Conservation (phyloP, 1,140 invertebrate genomes). For the Radopholus similis region DNA sequence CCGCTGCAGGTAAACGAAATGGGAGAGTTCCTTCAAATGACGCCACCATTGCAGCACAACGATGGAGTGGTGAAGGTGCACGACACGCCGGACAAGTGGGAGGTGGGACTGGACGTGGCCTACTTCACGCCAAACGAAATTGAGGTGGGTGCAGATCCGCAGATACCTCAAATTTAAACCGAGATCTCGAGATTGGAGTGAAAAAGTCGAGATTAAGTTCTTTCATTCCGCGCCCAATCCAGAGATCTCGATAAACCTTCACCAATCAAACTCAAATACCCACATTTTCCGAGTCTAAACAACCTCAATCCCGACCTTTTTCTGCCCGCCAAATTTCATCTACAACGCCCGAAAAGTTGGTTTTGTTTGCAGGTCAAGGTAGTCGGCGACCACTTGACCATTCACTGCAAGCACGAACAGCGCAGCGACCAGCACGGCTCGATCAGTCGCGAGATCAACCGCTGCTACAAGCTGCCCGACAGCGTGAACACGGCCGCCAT, state of each 20-base stretch:
- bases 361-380: slow-evolving; percentile 60
- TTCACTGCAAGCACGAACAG: slow-evolving; percentile 56
- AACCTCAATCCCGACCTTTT: too few species aligned
- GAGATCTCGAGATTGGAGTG: neutral
- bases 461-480: slow-evolving; percentile 45
- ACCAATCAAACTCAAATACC: too few species aligned
- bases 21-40: neutral
- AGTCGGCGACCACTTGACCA: slow-evolving; percentile 45
- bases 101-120: slow-evolving; percentile 56
- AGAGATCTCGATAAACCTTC: too few species aligned
- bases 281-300: too few species aligned
- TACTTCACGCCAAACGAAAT: slow-evolving; percentile 58
- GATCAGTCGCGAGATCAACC: slow-evolving; percentile 54
- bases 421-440: slow-evolving; percentile 54
- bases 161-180: neutral
- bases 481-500: slow-evolving; percentile 19
- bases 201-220: slow-evolving; percentile 3
- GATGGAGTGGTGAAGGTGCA: slow-evolving; percentile 46
- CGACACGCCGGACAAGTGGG: slow-evolving; percentile 56
- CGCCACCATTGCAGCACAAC: too few species aligned
- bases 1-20: neutral
- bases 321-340: too few species aligned
- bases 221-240: too few species aligned
- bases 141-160: slow-evolving; percentile 36
- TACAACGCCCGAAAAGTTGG: too few species aligned